A percentile compares a stretch with the other conserved stretches of the same genome.
Evolutionary conservation across 2,113 vertebrate species (phyloP).

Genomic region (Arvicanthis niloticus): DNA sequence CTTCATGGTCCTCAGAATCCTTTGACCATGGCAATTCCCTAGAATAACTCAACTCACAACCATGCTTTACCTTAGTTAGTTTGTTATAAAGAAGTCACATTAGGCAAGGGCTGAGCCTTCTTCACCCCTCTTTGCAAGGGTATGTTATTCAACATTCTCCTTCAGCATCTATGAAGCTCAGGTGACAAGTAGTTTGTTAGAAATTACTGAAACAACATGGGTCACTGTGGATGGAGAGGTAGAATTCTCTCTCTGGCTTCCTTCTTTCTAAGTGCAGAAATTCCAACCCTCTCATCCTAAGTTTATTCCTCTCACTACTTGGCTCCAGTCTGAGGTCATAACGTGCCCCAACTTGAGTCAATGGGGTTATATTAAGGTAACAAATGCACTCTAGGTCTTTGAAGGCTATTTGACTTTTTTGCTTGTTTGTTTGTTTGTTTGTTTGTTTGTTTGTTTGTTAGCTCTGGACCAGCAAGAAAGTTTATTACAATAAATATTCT

Average conservation of each 20-base stretch:
- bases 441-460: neutral
- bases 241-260: neutral
- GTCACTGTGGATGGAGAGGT: neutral
- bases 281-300: neutral
- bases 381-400: neutral
- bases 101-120: neutral
- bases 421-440: neutral
- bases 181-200: neutral
- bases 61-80: neutral
- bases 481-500: neutral
- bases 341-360: neutral
- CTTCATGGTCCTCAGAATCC: no score
- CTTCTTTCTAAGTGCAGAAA: neutral
- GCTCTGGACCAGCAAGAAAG: neutral
- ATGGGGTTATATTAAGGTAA: neutral
- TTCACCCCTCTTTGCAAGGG: no score
- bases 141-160: no score
- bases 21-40: neutral
- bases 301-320: neutral
- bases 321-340: neutral
- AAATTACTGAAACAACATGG: neutral
- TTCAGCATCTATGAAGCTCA: neutral
- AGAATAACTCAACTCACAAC: neutral
- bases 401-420: neutral
- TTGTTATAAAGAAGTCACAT: neutral